Evolutionary conservation across 2,797 vertebrate genomes (phyloP), one percentile per base, ranked within the genome.

Genomic region (Ctenochaetus hawaiiensis): DNA sequence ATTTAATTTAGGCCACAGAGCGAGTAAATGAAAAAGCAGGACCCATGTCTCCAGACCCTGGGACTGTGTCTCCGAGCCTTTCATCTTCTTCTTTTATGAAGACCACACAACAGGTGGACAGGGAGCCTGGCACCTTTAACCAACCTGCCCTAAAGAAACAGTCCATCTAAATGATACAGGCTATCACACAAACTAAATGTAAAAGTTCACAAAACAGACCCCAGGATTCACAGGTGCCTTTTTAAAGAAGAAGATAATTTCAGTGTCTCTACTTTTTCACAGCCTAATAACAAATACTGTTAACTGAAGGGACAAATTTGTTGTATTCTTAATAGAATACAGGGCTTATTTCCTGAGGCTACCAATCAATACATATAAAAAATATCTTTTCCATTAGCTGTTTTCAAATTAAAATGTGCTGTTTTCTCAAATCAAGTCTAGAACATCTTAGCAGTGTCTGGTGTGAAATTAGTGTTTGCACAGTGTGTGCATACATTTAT

Each of bases 1-100:
- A 81, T 88, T 87, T 91, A 85, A 91, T 91, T 91, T 93, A 87
- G 84, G 84, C 89, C 72, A 77, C 75, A 56, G 87, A 92, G 87
- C 82, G 52, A 86, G 82, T 82, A 91, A 92, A 92, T 91, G 89
- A 87, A 89, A 87, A 87, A 18, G 62, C 78, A 88, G 60, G 69
- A 85, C 48, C 75, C 84, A 77, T 88, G 80, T 85, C 80, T 81
- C 65, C 58, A 48, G 69, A 85, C 77, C 74, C 75, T 80, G 77
- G 79, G 82, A 91, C 75, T 16, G 76, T 43, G 71, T 81, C 87
- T 76, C 61, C 1, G 20, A 59, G 75, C 63, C 80, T 81, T 85
- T 89, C 81, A 83, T 87, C 78, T 87, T 86, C 63, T 80, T 67
- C 84, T 81, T 87, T 82, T 81, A 81, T 82, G 71, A 57, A 67